phyloP scores from a whole-genome alignment of 2,797 vertebrate genomes.

The Microhierax caerulescens region DNA sequence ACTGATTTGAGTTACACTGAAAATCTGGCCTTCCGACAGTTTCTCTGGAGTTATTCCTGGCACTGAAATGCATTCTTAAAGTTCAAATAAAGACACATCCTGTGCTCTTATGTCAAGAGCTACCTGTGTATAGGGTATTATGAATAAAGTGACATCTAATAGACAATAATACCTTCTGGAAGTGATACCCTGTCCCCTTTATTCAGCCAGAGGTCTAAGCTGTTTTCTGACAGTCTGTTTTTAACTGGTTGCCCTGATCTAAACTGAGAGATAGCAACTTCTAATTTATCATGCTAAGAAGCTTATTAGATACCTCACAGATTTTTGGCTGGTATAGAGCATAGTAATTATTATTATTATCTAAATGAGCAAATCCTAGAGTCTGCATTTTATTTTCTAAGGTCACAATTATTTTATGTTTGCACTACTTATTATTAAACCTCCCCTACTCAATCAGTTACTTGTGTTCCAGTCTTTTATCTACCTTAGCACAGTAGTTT shows the following conservation, averaged over 20 bases:
- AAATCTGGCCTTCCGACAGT: neutral
- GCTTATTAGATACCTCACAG: neutral
- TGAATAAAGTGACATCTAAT: neutral
- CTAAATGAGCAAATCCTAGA: neutral
- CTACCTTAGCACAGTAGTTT: neutral
- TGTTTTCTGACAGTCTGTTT: neutral
- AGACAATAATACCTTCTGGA: neutral
- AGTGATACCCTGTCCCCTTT: neutral
- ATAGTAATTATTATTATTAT: neutral
- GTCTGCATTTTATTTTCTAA: neutral
- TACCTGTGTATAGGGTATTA: neutral
- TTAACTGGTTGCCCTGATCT: neutral
- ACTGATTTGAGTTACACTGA: neutral
- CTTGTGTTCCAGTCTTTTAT: neutral
- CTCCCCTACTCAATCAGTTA: neutral
- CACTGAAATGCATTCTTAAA: neutral
- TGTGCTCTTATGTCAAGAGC: neutral
- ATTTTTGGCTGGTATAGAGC: neutral
- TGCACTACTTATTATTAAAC: neutral
- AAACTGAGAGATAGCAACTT: neutral
- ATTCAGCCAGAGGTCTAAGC: neutral
- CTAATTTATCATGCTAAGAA: neutral
- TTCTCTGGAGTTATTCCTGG: neutral
- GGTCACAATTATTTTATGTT: neutral
- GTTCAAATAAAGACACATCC: neutral